Percentiles rank a stretch among this genome's conserved stretches.
These are phyloP conservation scores for Clupea harengus DNA, from an alignment of 2,113 vertebrate species.

Conservation along the genomic window DNA sequence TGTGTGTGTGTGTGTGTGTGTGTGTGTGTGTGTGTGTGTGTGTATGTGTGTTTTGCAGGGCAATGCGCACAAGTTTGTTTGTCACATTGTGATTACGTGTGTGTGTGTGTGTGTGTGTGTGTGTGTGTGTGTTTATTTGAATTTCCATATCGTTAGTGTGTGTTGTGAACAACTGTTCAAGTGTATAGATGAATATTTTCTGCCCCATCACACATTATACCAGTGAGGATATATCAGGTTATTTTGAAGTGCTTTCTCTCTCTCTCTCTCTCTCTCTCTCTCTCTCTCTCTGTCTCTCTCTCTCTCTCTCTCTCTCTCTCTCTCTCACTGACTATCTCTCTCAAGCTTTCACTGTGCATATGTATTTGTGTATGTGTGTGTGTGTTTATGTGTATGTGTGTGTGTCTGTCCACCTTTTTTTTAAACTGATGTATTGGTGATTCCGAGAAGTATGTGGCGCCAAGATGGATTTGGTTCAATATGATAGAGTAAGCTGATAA, in stretches of 20 bases:
- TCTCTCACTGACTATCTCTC: background rate
- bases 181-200: too few relatives aligned
- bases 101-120: background rate
- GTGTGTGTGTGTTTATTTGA: background rate
- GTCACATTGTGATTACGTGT: background rate
- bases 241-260: background rate
- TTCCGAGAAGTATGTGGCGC: constrained; percentile 86
- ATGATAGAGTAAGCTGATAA: constrained; percentile 87
- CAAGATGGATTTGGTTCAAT: constrained; percentile 84
- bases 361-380: background rate
- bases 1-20: constrained; percentile 19
- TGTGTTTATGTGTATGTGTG: constrained; percentile 6
- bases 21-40: background rate
- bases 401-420: constrained; percentile 46
- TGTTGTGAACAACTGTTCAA: too few relatives aligned
- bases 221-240: too few relatives aligned
- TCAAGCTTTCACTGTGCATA: too few relatives aligned
- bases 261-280: background rate
- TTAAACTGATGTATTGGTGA: constrained; percentile 71
- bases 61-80: too few relatives aligned
- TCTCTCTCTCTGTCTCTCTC: background rate
- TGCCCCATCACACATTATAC: too few relatives aligned
- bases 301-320: background rate
- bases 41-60: background rate
- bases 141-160: too few relatives aligned